phyloP scores from a whole-genome alignment of 2,888 invertebrate species.

The Chrysodeixis includens region DNA sequence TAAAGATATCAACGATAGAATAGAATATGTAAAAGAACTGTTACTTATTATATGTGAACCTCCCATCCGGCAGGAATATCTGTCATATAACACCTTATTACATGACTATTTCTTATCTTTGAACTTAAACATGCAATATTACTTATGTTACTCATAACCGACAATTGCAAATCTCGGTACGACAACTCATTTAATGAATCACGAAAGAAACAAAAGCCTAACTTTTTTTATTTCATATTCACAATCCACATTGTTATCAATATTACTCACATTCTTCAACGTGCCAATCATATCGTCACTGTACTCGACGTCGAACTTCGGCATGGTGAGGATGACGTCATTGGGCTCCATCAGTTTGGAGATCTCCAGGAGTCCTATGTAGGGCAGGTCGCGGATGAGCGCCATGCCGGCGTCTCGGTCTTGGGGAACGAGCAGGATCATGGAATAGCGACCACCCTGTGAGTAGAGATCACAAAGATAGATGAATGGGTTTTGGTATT shows the following conservation, averaged over 20 bases:
- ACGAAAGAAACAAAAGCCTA: neutral
- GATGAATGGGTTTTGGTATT: neutral
- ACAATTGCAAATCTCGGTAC: too few relatives aligned
- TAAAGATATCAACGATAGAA: too few relatives aligned
- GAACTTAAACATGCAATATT: too few relatives aligned
- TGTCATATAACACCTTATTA: too few relatives aligned
- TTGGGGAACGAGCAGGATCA: slow-evolving; percentile 90
- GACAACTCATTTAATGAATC: neutral
- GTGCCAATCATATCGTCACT: slow-evolving; percentile 84
- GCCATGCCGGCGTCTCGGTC: slow-evolving; percentile 83
- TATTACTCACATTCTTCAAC: slow-evolving; percentile 83
- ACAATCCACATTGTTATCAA: neutral
- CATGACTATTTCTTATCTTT: too few relatives aligned
- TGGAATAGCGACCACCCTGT: slow-evolving; percentile 90
- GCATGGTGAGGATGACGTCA: slow-evolving; percentile 89
- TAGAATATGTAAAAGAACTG: too few relatives aligned
- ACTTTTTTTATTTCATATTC: neutral
- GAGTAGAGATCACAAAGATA: slow-evolving; percentile 43
- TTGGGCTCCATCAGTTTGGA: slow-evolving; percentile 77
- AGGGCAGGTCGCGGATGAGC: slow-evolving; percentile 89
- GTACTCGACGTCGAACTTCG: slow-evolving; percentile 90
- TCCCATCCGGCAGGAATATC: too few relatives aligned
- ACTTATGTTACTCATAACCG: too few relatives aligned
- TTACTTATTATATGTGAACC: too few relatives aligned
- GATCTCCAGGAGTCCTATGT: slow-evolving; percentile 86